Conservation (phyloP, 2,888 invertebrate species). For the Campoplex capitator region DNA sequence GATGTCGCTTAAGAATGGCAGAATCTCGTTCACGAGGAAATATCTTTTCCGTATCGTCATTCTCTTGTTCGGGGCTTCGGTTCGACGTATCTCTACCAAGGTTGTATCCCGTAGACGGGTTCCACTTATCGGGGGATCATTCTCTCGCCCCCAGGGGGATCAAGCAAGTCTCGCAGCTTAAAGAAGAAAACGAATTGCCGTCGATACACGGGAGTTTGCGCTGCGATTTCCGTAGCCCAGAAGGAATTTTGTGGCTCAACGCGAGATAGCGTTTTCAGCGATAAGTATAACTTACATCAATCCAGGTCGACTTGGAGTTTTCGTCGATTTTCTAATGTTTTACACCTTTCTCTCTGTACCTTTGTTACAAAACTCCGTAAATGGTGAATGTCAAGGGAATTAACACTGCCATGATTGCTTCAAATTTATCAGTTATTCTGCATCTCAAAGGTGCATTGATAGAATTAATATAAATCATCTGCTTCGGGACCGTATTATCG, state of each 20-base stretch:
- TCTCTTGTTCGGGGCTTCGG: constrained; percentile 18
- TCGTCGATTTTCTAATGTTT: neutral
- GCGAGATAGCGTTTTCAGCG: neutral
- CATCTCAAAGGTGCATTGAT: constrained; percentile 49
- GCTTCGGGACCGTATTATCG: neutral
- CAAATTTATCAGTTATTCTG: constrained; percentile 59
- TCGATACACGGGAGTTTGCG: constrained; percentile 78
- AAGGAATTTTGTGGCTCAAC: constrained; percentile 72
- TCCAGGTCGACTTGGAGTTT: neutral
- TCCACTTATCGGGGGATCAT: constrained; percentile 83
- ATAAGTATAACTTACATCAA: neutral
- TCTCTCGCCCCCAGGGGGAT: constrained; percentile 78
- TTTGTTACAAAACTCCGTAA: neutral
- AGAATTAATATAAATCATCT: neutral
- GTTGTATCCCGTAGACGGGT: constrained; percentile 72
- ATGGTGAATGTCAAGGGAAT: neutral
- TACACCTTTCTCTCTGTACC: neutral
- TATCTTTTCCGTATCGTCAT: constrained; percentile 29
- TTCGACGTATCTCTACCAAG: constrained; percentile 43
- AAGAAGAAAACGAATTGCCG: constrained; percentile 81
- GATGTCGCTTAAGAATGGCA: constrained; percentile 32
- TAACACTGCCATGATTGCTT: constrained; percentile 69
- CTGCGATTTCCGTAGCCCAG: constrained; percentile 53
- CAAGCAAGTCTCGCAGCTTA: constrained; percentile 75
- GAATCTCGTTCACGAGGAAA: constrained; percentile 52